These are phyloP conservation scores for Helogale parvula DNA, from an alignment of 2,113 vertebrate species.

Conservation along the genomic window DNA sequence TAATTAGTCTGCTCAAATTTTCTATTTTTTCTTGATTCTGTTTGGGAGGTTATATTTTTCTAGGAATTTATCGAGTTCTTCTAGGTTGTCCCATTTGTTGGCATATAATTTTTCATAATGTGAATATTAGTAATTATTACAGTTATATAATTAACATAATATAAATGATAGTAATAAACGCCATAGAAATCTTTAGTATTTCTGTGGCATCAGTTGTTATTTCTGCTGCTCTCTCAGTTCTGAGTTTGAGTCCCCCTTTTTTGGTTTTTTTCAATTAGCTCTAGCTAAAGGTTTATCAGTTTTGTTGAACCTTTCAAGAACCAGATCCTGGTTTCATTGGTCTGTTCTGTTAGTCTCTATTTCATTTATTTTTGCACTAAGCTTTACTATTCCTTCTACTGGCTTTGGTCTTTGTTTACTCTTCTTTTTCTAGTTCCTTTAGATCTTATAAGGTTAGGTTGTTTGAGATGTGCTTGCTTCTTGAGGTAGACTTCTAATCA, in stretches of 20 bases:
- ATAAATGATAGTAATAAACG: no score
- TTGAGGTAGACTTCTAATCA: background rate
- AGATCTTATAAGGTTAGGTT: background rate
- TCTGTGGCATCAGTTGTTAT: background rate
- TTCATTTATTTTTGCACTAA: background rate
- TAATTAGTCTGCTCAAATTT: background rate
- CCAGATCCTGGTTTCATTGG: background rate
- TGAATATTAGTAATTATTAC: no score
- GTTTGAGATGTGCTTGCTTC: background rate
- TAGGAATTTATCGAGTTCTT: background rate
- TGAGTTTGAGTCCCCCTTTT: background rate
- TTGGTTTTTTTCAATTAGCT: background rate
- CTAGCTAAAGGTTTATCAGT: background rate
- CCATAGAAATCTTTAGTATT: background rate
- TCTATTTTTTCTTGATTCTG: background rate
- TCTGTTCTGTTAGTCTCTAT: background rate
- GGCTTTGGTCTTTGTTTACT: background rate
- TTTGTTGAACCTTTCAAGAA: background rate
- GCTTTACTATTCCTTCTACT: background rate
- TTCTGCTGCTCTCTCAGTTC: background rate
- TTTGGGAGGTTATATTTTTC: background rate
- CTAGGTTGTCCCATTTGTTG: background rate
- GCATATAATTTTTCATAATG: background rate
- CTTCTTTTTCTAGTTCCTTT: background rate
- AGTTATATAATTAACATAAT: no score